These are phyloP conservation scores for Frankliniella intonsa DNA, from an alignment of 2,888 invertebrate genomes.

Conservation along the genomic window DNA sequence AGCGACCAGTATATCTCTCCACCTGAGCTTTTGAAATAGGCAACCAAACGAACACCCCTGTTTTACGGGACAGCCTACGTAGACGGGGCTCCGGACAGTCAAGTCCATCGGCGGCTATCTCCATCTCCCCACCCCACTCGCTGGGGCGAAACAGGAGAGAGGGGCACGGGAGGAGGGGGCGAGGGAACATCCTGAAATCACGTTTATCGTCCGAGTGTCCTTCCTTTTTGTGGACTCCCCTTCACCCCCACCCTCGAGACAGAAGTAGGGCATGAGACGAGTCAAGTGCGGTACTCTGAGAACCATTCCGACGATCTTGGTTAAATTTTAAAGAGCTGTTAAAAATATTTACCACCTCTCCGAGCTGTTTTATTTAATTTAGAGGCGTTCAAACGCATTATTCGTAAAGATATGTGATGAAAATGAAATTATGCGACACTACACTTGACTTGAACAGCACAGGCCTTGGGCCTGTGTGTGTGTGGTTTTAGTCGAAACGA, in stretches of 20 bases:
- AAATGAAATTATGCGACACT: not conserved
- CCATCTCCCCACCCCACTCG: too few species aligned
- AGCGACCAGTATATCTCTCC: too few species aligned
- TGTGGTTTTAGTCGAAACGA: not conserved
- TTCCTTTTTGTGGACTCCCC: not conserved
- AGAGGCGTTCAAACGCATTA: not conserved
- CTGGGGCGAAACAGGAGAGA: not conserved
- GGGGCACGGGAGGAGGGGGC: not conserved
- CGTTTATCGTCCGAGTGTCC: not conserved
- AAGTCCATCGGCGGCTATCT: too few species aligned
- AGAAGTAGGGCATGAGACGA: constrained; percentile 1
- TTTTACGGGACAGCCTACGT: too few species aligned
- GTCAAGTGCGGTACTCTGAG: not conserved
- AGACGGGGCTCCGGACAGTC: too few species aligned
- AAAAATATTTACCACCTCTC: not conserved
- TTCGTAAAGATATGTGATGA: not conserved
- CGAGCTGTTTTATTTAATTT: not conserved
- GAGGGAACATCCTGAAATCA: not conserved
- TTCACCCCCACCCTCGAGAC: not conserved
- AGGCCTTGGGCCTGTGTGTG: not conserved
- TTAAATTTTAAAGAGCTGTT: not conserved
- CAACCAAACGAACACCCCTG: too few species aligned
- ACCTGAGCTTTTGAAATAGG: too few species aligned
- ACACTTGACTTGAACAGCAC: not conserved
- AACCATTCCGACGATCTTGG: not conserved